Evolutionary conservation across 2,113 vertebrate species (phyloP).

Genomic region (Ctenomys sociabilis): DNA sequence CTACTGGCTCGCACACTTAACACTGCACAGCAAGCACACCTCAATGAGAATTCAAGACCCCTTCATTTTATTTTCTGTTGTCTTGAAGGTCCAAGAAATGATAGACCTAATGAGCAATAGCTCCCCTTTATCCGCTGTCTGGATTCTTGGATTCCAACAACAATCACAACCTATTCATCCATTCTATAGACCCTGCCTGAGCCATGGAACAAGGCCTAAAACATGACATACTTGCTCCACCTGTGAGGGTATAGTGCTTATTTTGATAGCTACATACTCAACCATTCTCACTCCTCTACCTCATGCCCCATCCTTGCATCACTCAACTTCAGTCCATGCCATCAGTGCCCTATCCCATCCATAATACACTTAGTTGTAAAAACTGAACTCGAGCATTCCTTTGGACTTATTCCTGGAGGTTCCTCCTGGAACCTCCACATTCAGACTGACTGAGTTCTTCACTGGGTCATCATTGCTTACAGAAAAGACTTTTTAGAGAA

Average conservation of each 20-base stretch:
- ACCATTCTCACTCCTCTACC: background rate
- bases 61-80: background rate
- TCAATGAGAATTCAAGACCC: background rate
- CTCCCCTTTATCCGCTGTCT: background rate
- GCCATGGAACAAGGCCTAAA: background rate
- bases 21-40: background rate
- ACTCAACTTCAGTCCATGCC: background rate
- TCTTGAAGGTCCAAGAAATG: background rate
- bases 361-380: background rate
- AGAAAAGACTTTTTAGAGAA: background rate
- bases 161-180: background rate
- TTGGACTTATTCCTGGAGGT: background rate
- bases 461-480: background rate
- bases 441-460: background rate
- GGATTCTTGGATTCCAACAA: background rate
- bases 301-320: background rate
- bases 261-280: background rate
- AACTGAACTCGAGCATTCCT: background rate
- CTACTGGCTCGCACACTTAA: background rate
- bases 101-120: background rate
- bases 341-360: background rate
- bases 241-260: background rate
- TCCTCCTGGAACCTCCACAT: background rate
- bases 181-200: background rate
- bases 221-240: background rate